Conservation (phyloP, 92 coral and sea anemone genomes). For the Umimayanthus kanabou region DNA sequence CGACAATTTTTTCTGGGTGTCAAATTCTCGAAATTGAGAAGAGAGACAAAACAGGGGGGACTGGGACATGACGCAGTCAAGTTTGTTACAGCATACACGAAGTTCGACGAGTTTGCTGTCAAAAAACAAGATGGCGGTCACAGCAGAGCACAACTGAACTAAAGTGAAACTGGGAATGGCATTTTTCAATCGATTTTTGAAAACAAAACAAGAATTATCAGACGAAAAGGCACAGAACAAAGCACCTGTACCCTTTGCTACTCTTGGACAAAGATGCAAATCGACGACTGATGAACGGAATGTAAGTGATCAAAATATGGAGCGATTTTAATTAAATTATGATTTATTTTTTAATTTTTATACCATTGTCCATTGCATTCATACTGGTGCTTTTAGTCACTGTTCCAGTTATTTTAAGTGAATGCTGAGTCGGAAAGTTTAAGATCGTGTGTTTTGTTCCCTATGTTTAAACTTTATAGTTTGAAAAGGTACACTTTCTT, state of each 20-base stretch:
- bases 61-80: not conserved
- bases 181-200: slow-evolving; percentile 28
- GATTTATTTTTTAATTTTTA: not conserved
- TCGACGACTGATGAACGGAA: not conserved
- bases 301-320: not conserved
- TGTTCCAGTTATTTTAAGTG: not conserved
- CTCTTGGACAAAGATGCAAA: slow-evolving; percentile 1
- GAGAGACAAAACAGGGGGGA: too few relatives aligned
- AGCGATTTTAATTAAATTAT: not conserved
- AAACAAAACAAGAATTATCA: slow-evolving; percentile 2
- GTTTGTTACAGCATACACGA: slow-evolving; percentile 11
- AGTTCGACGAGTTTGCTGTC: not conserved
- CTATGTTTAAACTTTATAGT: too few relatives aligned
- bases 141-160: not conserved
- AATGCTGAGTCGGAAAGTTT: not conserved
- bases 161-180: slow-evolving; percentile 30
- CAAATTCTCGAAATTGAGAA: too few relatives aligned
- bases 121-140: slow-evolving; percentile 30
- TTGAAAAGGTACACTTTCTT: not conserved
- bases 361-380: not conserved
- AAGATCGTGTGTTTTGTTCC: not conserved
- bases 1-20: too few relatives aligned
- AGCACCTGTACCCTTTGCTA: not conserved
- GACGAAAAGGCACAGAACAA: slow-evolving; percentile 13
- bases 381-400: not conserved